phyloP scores from a whole-genome alignment of 2,113 vertebrate genomes.

The Atrichornis clamosus region DNA sequence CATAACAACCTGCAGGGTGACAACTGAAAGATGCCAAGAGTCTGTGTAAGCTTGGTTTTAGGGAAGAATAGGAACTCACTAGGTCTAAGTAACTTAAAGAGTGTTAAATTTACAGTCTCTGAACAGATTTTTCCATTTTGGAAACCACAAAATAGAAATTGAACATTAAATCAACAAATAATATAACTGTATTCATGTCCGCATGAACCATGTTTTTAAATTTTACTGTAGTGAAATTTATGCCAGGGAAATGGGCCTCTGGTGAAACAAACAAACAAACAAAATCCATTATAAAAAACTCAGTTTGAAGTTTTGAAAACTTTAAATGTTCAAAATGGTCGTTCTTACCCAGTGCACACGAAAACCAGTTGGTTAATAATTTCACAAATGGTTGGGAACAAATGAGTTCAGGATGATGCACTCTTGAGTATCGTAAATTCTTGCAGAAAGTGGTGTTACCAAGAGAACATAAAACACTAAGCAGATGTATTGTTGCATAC shows the following conservation, averaged over 20 bases:
- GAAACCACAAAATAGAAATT: not conserved
- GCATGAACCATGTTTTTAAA: not conserved
- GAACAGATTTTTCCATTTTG: not conserved
- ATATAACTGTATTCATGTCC: not conserved
- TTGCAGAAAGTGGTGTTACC: not conserved
- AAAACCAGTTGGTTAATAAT: constrained; percentile 34
- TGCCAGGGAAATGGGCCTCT: not conserved
- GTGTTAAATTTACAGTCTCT: not conserved
- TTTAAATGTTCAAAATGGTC: not conserved
- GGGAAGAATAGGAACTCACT: not conserved
- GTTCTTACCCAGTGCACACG: not conserved
- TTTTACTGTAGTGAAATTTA: not conserved
- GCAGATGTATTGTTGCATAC: not conserved
- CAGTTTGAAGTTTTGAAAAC: not conserved
- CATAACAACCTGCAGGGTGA: not conserved
- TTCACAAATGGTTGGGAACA: not conserved
- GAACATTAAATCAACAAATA: not conserved
- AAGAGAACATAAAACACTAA: not conserved
- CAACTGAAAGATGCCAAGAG: not conserved
- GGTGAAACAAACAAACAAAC: not conserved
- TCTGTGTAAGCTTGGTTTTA: not conserved
- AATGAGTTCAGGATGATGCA: not conserved
- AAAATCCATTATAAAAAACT: not conserved
- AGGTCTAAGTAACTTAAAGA: not conserved
- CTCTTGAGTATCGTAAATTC: not conserved